A percentile compares a stretch with the other conserved stretches of the same genome.
Evolutionary conservation across 2,797 vertebrate genomes (phyloP).

Genomic region (Momotus momota): DNA sequence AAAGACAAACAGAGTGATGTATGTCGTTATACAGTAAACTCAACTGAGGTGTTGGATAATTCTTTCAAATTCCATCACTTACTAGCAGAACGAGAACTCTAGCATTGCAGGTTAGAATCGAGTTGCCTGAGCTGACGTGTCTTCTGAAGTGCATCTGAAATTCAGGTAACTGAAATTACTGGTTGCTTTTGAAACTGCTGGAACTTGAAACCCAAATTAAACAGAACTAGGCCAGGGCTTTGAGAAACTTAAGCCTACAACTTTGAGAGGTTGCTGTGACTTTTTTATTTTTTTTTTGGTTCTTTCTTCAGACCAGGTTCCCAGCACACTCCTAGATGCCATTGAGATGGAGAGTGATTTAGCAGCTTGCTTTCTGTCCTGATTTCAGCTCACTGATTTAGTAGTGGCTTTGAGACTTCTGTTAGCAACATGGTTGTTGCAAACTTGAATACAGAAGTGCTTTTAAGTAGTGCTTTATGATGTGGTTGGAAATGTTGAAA

Average conservation of each 20-base stretch:
- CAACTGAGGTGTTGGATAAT: no score
- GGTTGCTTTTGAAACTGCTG: conserved; percentile 54
- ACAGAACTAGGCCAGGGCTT: conserved; percentile 66
- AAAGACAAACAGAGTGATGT: not conserved
- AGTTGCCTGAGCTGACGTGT: not conserved
- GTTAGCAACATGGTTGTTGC: conserved; percentile 21
- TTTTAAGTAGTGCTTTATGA: not conserved
- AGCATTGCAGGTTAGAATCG: not conserved
- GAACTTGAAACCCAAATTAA: conserved; percentile 68
- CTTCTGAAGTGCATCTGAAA: not conserved
- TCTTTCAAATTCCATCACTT: not conserved
- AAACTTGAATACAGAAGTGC: conserved; percentile 25
- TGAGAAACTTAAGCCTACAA: conserved; percentile 22
- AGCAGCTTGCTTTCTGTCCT: conserved; percentile 25
- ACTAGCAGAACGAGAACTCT: not conserved
- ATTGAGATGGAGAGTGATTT: not conserved
- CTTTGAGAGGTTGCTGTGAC: conserved; percentile 19
- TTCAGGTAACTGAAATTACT: conserved; percentile 14
- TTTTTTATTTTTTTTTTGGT: not conserved
- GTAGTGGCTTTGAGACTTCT: conserved; percentile 18
- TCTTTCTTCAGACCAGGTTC: not conserved
- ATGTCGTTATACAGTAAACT: not conserved
- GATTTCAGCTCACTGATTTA: conserved; percentile 35
- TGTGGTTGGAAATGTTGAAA: not conserved
- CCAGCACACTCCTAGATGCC: conserved; percentile 10